phyloP scores from a whole-genome alignment of 2,113 vertebrate genomes.

The Labrus mixtus region DNA sequence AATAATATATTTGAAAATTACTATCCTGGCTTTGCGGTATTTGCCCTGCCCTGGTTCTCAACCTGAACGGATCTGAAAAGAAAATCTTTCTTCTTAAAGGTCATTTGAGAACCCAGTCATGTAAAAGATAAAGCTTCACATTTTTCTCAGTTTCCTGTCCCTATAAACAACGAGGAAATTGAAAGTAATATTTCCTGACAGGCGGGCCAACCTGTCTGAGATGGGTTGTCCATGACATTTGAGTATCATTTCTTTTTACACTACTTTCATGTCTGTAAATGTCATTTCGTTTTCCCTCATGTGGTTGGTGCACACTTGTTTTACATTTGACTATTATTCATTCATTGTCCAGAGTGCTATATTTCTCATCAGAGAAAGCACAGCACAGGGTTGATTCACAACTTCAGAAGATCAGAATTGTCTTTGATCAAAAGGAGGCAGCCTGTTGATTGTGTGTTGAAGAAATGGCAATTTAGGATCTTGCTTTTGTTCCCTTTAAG shows the following conservation, averaged over 20 bases:
- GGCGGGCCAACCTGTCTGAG: conserved; percentile 36
- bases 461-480: not conserved
- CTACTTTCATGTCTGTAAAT: conserved; percentile 24
- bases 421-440: conserved; percentile 51
- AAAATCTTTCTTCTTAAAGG: conserved; percentile 55
- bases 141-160: conserved; percentile 26
- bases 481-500: too few relatives aligned
- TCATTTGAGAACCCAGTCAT: conserved; percentile 50
- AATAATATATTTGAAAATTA: not conserved
- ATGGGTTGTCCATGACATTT: conserved; percentile 63
- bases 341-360: conserved; percentile 8
- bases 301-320: conserved; percentile 29
- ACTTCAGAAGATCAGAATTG: conserved; percentile 40
- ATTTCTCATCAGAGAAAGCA: conserved; percentile 31
- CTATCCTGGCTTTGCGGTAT: not conserved
- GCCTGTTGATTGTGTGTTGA: conserved; percentile 40
- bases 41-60: conserved; percentile 16
- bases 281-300: conserved; percentile 7
- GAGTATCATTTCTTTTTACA: conserved; percentile 3
- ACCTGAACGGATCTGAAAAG: conserved; percentile 22
- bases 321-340: conserved; percentile 38
- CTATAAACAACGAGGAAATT: conserved; percentile 59
- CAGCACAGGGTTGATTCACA: conserved; percentile 15
- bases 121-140: conserved; percentile 33
- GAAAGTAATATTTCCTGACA: conserved; percentile 54